A percentile compares a stretch with the other conserved stretches of the same genome.
Evolutionary conservation across 2,888 invertebrate species (phyloP).

Genomic region (Amphimallon solstitiale): DNA sequence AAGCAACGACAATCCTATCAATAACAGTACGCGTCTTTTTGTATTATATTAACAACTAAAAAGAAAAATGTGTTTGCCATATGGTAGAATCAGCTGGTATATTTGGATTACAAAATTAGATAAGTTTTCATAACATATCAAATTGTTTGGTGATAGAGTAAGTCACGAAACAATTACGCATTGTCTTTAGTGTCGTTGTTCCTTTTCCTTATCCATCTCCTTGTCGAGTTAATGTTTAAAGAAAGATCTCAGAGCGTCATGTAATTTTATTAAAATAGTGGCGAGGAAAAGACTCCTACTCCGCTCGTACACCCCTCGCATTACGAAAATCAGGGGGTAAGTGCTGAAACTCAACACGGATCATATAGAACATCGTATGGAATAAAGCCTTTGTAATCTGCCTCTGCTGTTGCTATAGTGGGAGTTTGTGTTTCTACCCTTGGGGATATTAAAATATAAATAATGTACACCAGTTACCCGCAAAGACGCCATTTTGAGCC

Average conservation of each 20-base stretch:
- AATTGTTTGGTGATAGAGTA: background rate
- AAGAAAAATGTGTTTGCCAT: too few relatives aligned
- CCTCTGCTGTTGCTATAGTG: background rate
- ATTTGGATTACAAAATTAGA: too few relatives aligned
- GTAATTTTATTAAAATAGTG: conserved; percentile 1
- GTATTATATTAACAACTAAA: too few relatives aligned
- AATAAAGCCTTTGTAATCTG: conserved; percentile 8
- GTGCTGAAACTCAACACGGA: conserved; percentile 1
- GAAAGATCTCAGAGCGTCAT: background rate
- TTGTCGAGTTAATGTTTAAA: background rate
- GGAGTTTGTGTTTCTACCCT: conserved; percentile 7
- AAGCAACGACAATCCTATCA: too few relatives aligned
- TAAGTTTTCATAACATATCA: too few relatives aligned
- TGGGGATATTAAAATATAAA: conserved; percentile 18
- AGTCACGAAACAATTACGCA: background rate
- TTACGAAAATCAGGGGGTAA: conserved; percentile 1
- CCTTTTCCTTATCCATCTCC: background rate
- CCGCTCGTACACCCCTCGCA: too few relatives aligned
- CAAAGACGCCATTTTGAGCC: conserved; percentile 5
- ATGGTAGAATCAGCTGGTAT: too few relatives aligned
- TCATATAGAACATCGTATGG: background rate
- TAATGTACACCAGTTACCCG: conserved; percentile 9
- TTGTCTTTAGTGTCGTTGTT: background rate
- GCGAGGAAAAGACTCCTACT: too few relatives aligned
- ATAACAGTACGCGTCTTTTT: too few relatives aligned